These are phyloP conservation scores for Pseudomyrmex flavicornis DNA, from an alignment of 1,140 invertebrate species.

Conservation along the genomic window DNA sequence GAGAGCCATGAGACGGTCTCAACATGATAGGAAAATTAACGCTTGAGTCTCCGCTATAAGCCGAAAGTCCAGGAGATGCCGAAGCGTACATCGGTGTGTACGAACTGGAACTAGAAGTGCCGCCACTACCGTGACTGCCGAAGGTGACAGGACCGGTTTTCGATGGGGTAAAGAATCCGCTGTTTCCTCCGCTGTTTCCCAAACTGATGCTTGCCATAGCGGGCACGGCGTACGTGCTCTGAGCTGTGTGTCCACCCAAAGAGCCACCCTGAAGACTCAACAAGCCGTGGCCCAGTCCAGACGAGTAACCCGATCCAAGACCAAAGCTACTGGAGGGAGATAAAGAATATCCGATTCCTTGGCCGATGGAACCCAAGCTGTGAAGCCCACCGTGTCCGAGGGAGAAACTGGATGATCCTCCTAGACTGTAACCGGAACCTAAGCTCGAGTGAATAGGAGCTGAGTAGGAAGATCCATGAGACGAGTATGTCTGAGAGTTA, in stretches of 20 bases:
- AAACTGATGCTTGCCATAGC: conserved; percentile 23
- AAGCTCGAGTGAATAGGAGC: conserved; percentile 46
- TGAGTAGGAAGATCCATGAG: conserved; percentile 65
- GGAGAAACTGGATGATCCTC: conserved; percentile 58
- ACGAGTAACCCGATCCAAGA: conserved; percentile 67
- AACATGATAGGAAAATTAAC: conserved; percentile 67
- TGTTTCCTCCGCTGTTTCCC: conserved; percentile 40
- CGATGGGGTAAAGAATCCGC: conserved; percentile 66
- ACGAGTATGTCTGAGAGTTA: conserved; percentile 68
- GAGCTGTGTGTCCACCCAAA: conserved; percentile 63
- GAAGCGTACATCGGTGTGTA: conserved; percentile 57
- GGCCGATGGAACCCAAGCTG: conserved; percentile 62
- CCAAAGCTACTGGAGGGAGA: conserved; percentile 48
- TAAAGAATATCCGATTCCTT: conserved; percentile 70
- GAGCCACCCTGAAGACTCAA: conserved; percentile 56
- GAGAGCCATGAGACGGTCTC: conserved; percentile 26
- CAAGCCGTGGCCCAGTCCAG: conserved; percentile 66
- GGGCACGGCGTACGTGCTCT: conserved; percentile 63
- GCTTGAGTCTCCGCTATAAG: conserved; percentile 62
- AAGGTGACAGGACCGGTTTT: conserved; percentile 83
- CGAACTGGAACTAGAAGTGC: conserved; percentile 2
- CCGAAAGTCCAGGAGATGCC: conserved; percentile 69
- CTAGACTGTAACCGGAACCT: conserved; percentile 52
- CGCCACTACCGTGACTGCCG: conserved; percentile 51
- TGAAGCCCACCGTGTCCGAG: conserved; percentile 46